Percentiles rank a stretch among this genome's conserved stretches.
Evolutionary conservation across 1,140 invertebrate species (phyloP).

Genomic region (Drosophila neocordata): DNA sequence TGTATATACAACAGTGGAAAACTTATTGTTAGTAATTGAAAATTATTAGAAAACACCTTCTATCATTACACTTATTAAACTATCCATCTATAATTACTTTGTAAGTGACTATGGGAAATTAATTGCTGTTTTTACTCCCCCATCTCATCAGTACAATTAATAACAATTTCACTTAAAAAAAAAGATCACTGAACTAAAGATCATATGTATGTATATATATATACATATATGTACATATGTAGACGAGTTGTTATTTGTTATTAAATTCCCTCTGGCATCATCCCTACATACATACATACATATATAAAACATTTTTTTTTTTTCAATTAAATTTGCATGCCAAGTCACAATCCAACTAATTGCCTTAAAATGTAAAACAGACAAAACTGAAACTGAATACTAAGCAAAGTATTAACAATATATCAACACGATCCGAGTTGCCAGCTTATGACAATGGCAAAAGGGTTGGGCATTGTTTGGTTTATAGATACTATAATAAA

Average conservation of each 20-base stretch:
- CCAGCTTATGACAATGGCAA: not conserved
- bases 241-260: not conserved
- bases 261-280: not conserved
- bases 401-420: constrained; percentile 9
- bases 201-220: no score
- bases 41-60: constrained; percentile 6
- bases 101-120: not conserved
- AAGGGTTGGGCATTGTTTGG: not conserved
- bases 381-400: constrained; percentile 18
- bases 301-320: not conserved
- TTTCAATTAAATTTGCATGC: not conserved
- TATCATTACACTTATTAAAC: not conserved
- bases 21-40: no score
- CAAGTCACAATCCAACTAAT: constrained; percentile 38
- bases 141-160: not conserved
- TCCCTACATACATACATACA: no score
- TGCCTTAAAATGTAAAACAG: constrained; percentile 36
- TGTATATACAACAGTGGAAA: no score
- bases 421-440: not conserved
- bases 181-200: no score
- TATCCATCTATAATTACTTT: not conserved
- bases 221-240: no score
- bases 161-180: not conserved
- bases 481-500: not conserved
- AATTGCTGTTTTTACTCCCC: not conserved